Evolutionary conservation across 2,888 invertebrate genomes (phyloP).

Genomic region (Aleiodes leptofemur): DNA sequence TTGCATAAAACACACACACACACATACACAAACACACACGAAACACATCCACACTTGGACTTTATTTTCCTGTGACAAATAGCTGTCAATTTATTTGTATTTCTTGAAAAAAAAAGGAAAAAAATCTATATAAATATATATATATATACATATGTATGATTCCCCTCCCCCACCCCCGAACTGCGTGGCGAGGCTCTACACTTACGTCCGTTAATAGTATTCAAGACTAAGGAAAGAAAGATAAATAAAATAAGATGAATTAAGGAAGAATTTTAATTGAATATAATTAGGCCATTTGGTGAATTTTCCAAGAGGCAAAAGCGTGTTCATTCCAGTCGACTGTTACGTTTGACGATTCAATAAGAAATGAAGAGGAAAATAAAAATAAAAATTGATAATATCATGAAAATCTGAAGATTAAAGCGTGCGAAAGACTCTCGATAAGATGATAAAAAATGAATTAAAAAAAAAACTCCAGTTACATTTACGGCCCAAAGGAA

Average conservation of each 20-base stretch:
- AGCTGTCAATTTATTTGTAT: conserved; percentile 1
- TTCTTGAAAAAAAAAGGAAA: conserved; percentile 16
- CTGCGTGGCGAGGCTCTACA: conserved; percentile 49
- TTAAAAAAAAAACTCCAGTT: conserved; percentile 10
- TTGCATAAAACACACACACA: conserved; percentile 42
- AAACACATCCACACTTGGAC: conserved; percentile 27
- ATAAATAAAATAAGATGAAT: not conserved
- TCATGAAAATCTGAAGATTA: not conserved
- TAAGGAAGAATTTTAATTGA: not conserved
- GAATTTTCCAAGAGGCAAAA: conserved; percentile 59
- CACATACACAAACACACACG: conserved; percentile 37
- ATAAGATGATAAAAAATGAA: conserved; percentile 3
- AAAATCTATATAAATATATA: not conserved
- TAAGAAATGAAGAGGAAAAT: conserved; percentile 46
- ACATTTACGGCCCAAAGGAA: conserved; percentile 30
- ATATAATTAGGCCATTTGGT: conserved; percentile 56
- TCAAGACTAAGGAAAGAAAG: conserved; percentile 21
- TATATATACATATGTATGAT: conserved; percentile 15
- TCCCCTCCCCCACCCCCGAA: conserved; percentile 12
- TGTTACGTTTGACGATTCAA: conserved; percentile 51
- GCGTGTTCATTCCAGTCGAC: conserved; percentile 66
- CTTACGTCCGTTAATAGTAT: conserved; percentile 57
- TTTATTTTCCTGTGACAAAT: conserved; percentile 30
- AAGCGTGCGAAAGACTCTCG: not conserved
- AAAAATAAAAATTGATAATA: conserved; percentile 25